phyloP scores from a whole-genome alignment of 2,797 vertebrate species.

The Natrix natrix region DNA sequence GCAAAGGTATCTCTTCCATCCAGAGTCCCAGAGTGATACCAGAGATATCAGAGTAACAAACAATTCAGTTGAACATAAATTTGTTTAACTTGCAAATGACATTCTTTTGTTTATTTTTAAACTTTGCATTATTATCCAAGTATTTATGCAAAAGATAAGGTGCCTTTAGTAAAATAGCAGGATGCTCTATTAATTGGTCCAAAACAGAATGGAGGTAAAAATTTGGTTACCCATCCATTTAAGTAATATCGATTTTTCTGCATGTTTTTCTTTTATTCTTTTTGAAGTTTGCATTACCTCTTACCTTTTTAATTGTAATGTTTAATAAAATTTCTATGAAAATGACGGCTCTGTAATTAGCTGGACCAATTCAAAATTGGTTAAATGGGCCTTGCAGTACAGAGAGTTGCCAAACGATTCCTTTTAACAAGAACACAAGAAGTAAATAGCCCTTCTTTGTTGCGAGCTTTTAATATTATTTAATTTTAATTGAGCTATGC shows the following conservation, averaged over 20 bases:
- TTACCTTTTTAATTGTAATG: background rate
- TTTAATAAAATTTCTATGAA: background rate
- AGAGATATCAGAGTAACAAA: too few relatives aligned
- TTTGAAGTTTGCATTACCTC: background rate
- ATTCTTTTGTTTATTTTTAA: background rate
- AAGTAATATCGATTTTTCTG: background rate
- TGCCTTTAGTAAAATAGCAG: background rate
- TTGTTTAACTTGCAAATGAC: background rate
- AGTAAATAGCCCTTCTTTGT: slow-evolving; percentile 45
- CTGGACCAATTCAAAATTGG: slow-evolving; percentile 44
- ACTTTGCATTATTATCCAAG: background rate
- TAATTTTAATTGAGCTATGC: background rate
- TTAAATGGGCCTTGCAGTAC: slow-evolving; percentile 49
- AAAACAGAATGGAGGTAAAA: background rate
- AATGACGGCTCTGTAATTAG: slow-evolving; percentile 63
- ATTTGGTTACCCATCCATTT: background rate
- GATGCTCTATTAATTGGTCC: background rate
- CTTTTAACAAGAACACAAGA: slow-evolving; percentile 31
- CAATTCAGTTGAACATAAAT: background rate
- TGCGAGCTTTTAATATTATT: background rate
- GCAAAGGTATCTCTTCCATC: background rate
- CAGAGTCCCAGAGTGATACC: too few relatives aligned
- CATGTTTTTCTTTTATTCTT: background rate
- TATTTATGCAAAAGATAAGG: background rate
- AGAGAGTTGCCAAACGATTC: slow-evolving; percentile 51